Base-by-base conservation (phyloP, 1,140 invertebrate genomes). In the Scylla paramamosain region DNA sequence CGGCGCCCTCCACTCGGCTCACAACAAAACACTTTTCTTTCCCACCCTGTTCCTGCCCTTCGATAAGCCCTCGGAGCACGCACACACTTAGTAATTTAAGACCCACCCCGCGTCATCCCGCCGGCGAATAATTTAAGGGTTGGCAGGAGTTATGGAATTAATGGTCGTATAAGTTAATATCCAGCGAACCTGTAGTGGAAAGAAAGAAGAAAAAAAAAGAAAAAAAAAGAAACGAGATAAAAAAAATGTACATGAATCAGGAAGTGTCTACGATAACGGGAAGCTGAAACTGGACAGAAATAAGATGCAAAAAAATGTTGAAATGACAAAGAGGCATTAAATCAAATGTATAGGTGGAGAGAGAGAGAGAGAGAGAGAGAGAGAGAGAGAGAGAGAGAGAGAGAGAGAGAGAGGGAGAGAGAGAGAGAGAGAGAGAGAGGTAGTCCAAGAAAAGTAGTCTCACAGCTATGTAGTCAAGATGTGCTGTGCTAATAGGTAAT, bases 1-100 rank as follows among this genome's bases (percentile, higher is more conserved):
- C 48, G 59, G 52, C 84, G 82, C 86, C 84, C 45, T n/a, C 86
- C 84, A 86, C 82, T 48, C 88, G 39, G 88, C 25, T 45, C n/a
- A 25, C 25, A 89, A 46, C 39, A 89, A 89, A 89, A 45, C 67
- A 77, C n/a, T 77, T n/a, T 32, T 46, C 86, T 88, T 32, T 12
- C 86, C 14, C 89, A 16, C 25, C 48, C 46, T 25, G 48, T 32
- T 3, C 89, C 90, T 48, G 28, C 29, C 59, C 20, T 16, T 45
- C n/a, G 28, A 28, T 39, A 32, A 92, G 91, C 28, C 86, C 4
- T 39, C 32, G 8, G 7, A 25, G 25, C 67, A 77, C 67, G 67
- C 67, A 77, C 67, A 77, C 7, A 77, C n/a, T 77, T 77, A 77
- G 67, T 77, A n/a, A 77, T 77, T 77, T 20, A 77, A 77, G 67